Conservation (phyloP, 2,113 vertebrate species). For the Typhlomys cinereus region DNA sequence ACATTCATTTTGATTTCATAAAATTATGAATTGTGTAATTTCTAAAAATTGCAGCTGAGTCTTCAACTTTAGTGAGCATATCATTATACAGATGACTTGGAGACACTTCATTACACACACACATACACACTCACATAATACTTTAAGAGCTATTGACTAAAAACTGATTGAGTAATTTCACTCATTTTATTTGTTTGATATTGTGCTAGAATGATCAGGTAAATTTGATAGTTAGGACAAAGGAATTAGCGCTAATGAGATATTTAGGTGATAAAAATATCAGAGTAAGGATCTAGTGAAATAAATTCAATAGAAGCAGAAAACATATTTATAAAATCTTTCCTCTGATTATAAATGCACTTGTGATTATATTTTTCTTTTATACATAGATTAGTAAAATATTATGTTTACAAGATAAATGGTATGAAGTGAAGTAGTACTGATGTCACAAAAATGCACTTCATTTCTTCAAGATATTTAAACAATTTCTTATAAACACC, state of each 20-base stretch:
- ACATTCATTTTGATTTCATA: not conserved
- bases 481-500: not conserved
- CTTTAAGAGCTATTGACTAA: not conserved
- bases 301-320: no score
- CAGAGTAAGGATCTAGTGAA: no score
- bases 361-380: no score
- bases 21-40: not conserved
- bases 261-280: no score
- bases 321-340: no score
- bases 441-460: not conserved
- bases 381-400: no score
- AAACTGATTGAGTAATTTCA: not conserved
- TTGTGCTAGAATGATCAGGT: not conserved
- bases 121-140: not conserved
- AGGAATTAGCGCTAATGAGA: no score
- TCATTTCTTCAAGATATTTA: not conserved
- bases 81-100: not conserved
- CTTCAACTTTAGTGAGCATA: not conserved
- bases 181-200: not conserved
- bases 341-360: no score
- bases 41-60: not conserved
- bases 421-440: not conserved
- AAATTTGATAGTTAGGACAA: not conserved
- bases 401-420: no score
- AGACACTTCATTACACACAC: not conserved